These are phyloP conservation scores for Protonemura montana DNA, from an alignment of 2,888 invertebrate genomes.

Conservation along the genomic window DNA sequence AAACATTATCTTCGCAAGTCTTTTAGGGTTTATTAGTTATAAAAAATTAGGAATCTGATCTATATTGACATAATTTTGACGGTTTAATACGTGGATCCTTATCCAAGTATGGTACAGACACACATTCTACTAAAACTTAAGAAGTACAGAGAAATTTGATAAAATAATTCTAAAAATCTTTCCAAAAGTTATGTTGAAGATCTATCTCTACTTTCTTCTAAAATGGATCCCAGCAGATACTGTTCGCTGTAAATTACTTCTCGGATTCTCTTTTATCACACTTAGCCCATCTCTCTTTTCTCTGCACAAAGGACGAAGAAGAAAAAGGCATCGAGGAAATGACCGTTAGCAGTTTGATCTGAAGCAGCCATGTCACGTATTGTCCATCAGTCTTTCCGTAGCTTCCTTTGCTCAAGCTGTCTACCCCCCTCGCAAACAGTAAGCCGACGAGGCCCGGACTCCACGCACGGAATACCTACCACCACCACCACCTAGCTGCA, in stretches of 20 bases:
- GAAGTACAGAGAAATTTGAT: background rate
- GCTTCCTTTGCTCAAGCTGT: constrained; percentile 22
- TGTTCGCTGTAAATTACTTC: constrained; percentile 32
- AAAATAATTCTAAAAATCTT: background rate
- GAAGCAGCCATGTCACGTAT: constrained; percentile 41
- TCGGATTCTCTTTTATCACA: constrained; percentile 31
- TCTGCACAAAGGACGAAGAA: constrained; percentile 22
- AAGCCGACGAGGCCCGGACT: background rate
- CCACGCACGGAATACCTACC: background rate
- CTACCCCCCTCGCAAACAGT: background rate
- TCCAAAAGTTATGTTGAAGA: background rate
- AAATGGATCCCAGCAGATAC: constrained; percentile 25
- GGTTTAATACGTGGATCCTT: no score
- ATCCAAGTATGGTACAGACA: no score
- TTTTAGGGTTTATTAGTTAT: background rate
- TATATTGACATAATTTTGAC: no score
- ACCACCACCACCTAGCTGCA: background rate
- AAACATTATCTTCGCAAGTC: background rate
- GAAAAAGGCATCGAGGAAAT: constrained; percentile 31
- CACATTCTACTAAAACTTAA: no score
- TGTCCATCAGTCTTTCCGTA: constrained; percentile 44
- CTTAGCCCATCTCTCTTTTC: constrained; percentile 26
- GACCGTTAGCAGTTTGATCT: constrained; percentile 33
- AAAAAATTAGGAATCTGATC: no score
- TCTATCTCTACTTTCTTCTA: constrained; percentile 8